Base-by-base conservation (phyloP, 2,797 vertebrate genomes). In the Phoxinus dragarum region DNA sequence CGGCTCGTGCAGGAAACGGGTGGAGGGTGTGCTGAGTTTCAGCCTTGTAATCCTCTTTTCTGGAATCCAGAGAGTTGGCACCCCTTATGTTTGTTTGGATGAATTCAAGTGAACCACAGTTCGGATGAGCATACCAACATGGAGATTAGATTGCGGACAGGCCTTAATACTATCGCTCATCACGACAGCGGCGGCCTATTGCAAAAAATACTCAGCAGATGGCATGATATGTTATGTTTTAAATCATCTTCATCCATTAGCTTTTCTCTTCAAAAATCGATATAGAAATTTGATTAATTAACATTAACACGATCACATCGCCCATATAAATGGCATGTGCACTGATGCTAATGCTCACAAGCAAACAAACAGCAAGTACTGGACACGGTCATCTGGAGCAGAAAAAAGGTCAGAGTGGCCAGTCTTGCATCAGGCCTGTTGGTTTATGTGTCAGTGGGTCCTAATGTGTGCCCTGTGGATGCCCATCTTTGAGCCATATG, bases 11-110 rank as follows among this genome's bases (percentile, higher is more conserved):
- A 64, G 47, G n/a, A 80, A 47, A 72, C 1, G 54, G 76, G 54
- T 66, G 81, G 76, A 71, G 74, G 54, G 56, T 68, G 47, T 66
- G 56, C 73, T 84, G 56, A 73, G 74, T 52, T 74, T 72, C 36
- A 81, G 61, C 66, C 86, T 88, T 81, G 88, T 90, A 91, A 88
- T 91, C 88, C 90, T 88, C 44, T 89, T 90, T 87, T 81, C 84
- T 85, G 82, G 84, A 86, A 86, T 88, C 83, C 86, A 81, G 17
- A 85, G 49, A 85, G 77, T 59, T 86, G 73, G 54, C 79, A 83
- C 77, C 68, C 56, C 80, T 77, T 80, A 74, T 88, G 84, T 88
- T 87, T 88, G 84, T 90, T 85, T 85, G 82, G 82, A 87, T 47
- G 59, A 77, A 86, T 76, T 83, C 61, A 76, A 74, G 66, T 71